A percentile compares a stretch with the other conserved stretches of the same genome.
phyloP scores from a whole-genome alignment of 2,888 invertebrate genomes.

The Psylliodes chrysocephalus region DNA sequence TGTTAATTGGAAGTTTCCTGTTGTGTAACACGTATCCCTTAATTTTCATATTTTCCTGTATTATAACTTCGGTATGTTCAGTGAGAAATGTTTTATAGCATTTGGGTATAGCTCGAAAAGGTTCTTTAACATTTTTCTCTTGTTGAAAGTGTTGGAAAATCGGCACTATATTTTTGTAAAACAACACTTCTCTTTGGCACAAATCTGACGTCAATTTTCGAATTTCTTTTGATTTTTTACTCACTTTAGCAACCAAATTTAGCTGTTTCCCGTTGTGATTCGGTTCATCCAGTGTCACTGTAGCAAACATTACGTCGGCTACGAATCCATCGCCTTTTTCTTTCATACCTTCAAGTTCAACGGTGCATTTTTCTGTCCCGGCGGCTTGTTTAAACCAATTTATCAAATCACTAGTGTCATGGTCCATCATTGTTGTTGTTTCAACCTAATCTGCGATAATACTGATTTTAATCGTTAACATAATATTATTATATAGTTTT shows the following conservation, averaged over 20 bases:
- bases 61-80: background rate
- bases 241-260: conserved; percentile 38
- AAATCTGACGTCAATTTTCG: background rate
- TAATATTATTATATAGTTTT: no score
- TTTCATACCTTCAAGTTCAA: no score
- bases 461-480: no score
- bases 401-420: no score
- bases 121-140: background rate
- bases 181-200: background rate
- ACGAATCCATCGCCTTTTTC: conserved; percentile 36
- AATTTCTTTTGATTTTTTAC: conserved; percentile 3
- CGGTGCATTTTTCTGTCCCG: no score
- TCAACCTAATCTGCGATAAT: no score
- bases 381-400: no score
- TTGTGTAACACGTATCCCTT: conserved; percentile 4
- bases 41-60: conserved; percentile 2
- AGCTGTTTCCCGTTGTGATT: no score
- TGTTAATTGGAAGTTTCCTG: background rate
- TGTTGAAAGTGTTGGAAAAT: background rate
- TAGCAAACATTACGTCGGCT: conserved; percentile 38
- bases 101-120: background rate
- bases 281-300: conserved; percentile 7
- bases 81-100: background rate
- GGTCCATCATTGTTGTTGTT: no score
- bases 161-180: background rate